These are phyloP conservation scores for Lophotriccus pileatus DNA, from an alignment of 2,797 vertebrate genomes.

Conservation along the genomic window DNA sequence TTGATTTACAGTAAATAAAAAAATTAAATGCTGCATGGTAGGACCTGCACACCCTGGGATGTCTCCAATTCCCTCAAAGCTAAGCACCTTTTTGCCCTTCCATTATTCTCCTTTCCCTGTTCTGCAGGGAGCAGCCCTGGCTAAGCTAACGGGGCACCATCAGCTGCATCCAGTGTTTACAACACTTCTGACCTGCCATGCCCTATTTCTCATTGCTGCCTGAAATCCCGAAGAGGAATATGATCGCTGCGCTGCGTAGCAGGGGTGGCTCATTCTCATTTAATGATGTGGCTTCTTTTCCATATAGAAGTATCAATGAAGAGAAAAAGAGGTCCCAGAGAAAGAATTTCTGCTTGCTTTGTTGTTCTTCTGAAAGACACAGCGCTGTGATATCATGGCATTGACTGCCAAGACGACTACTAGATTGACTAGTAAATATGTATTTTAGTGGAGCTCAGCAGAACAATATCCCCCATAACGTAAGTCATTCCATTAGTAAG, in stretches of 20 bases:
- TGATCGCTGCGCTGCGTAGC: fast-evolving
- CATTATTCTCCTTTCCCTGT: not conserved
- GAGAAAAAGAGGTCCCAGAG: not conserved
- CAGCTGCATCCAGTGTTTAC: not conserved
- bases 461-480: constrained; percentile 17
- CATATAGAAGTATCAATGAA: constrained; percentile 39
- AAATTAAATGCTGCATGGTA: not conserved
- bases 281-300: constrained; percentile 32
- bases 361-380: constrained; percentile 32
- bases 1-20: not conserved
- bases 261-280: not conserved
- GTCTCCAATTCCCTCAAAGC: not conserved
- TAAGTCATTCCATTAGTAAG: constrained; percentile 70
- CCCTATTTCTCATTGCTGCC: not conserved
- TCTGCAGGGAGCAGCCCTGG: not conserved
- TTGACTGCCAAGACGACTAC: not conserved
- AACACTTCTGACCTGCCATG: not conserved
- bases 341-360: constrained; percentile 35
- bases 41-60: not conserved
- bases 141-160: not conserved
- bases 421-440: constrained; percentile 65
- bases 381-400: not conserved
- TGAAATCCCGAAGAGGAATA: not conserved
- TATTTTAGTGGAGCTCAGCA: constrained; percentile 52
- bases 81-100: not conserved